Evolutionary conservation across 2,113 vertebrate species (phyloP), one percentile per base, ranked within the genome.

Genomic region (Lathamus discolor): DNA sequence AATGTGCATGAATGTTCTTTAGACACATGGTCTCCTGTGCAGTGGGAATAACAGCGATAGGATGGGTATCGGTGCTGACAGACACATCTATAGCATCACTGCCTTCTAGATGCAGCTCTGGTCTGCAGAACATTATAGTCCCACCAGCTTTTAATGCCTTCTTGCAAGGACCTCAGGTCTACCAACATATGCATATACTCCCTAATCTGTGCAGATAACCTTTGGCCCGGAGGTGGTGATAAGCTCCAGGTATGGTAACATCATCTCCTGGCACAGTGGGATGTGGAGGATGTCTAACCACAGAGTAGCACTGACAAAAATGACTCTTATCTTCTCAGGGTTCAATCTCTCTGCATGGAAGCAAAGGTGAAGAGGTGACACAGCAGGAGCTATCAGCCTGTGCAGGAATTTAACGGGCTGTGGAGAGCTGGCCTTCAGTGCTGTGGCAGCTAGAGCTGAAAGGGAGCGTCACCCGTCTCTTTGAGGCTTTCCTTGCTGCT

Each of bases 1-100:
- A 63, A 63, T 4, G 16, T 7, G 9, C 0, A 0, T 6, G n/a
- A 37, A 51, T 9, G 10, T 59, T 48, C 31, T 89, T 25, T 31
- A 48, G 35, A 48, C 6, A n/a, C 10, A 5, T 10, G 17, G 10
- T n/a, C 55, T 57, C 1, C 0, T 2, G 7, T 18, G 20, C 1
- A 4, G 28, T 24, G 31, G n/a, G n/a, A 41, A 6, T 62, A 70
- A 49, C 12, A 37, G 41, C n/a, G 11, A 9, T 5, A 25, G 57
- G 35, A 41, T 7, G 35, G 44, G 59, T 51, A 8, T 12, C 2
- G 0, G 8, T 9, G 62, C 52, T 25, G 37, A 41, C 18, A 29
- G 59, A 19, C 33, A 17, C 12, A n/a, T 9, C 16, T 22, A 5
- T n/a, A 51, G 35, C 59, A 46, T 33, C 19, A 5, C 37, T 37